phyloP scores from a whole-genome alignment of 2,797 vertebrate genomes.

The Cirrhinus molitorella region DNA sequence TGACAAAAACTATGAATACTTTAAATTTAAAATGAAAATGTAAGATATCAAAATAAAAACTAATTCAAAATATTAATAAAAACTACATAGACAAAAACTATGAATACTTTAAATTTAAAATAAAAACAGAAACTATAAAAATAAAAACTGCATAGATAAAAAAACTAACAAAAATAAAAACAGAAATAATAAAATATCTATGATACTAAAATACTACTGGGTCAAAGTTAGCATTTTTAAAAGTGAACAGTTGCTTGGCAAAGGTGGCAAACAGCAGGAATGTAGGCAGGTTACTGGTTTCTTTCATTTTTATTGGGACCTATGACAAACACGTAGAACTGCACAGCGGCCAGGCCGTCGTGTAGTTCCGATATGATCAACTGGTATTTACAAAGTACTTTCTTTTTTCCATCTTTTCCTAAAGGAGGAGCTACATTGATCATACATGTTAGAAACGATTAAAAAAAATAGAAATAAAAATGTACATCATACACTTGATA shows the following conservation, averaged over 20 bases:
- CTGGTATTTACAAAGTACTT: slow-evolving; percentile 86
- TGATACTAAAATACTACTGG: background rate
- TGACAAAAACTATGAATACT: too few species aligned
- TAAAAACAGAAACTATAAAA: too few species aligned
- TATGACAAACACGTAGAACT: slow-evolving; percentile 62
- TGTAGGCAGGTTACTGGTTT: slow-evolving; percentile 38
- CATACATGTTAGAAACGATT: slow-evolving; percentile 96
- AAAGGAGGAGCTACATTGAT: slow-evolving; percentile 88
- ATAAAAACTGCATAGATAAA: too few species aligned
- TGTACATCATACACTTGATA: slow-evolving; percentile 95
- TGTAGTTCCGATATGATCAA: slow-evolving; percentile 83
- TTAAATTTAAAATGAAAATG: too few species aligned
- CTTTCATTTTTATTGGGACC: slow-evolving; percentile 62
- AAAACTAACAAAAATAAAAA: too few species aligned
- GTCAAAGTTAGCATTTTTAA: background rate
- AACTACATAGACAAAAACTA: too few species aligned
- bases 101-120: too few species aligned
- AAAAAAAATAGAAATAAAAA: slow-evolving; percentile 97
- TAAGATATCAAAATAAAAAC: too few species aligned
- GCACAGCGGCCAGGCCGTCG: slow-evolving; percentile 61
- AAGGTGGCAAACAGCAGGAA: slow-evolving; percentile 41
- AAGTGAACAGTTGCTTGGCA: background rate
- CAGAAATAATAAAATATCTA: background rate
- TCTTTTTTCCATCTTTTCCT: slow-evolving; percentile 58
- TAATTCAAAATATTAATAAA: too few species aligned